Percentiles rank a stretch among this genome's conserved stretches.
Evolutionary conservation across 2,113 vertebrate species (phyloP).

Genomic region (Tupaia tana): DNA sequence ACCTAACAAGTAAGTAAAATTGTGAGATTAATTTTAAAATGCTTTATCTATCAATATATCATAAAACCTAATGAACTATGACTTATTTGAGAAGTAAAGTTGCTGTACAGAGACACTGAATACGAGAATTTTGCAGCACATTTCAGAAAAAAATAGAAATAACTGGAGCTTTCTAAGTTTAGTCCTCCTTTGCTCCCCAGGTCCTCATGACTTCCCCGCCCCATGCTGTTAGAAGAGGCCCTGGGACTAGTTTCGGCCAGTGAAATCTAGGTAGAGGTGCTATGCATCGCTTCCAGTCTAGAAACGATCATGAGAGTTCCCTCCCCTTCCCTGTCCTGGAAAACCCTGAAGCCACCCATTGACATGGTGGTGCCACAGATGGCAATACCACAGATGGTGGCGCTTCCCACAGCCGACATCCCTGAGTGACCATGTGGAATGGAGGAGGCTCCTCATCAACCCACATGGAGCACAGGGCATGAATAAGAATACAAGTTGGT

Average conservation of each 20-base stretch:
- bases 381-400: too few species aligned
- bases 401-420: background rate
- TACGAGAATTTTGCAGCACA: background rate
- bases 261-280: background rate
- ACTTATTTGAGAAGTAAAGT: background rate
- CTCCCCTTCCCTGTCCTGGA: too few species aligned
- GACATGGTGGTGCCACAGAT: background rate
- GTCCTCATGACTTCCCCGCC: background rate
- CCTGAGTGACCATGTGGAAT: background rate
- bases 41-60: background rate
- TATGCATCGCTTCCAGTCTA: fast-evolving
- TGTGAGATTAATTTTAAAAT: slow-evolving; percentile 7
- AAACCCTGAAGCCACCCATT: background rate
- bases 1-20: background rate
- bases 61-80: background rate
- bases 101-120: background rate
- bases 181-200: background rate
- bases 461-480: fast-evolving
- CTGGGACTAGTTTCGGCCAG: background rate
- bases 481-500: background rate
- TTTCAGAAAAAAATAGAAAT: background rate
- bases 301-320: background rate
- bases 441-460: background rate
- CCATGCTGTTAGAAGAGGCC: background rate
- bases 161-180: background rate